phyloP scores from a whole-genome alignment of 2,888 invertebrate genomes.

The Andrena marginata region DNA sequence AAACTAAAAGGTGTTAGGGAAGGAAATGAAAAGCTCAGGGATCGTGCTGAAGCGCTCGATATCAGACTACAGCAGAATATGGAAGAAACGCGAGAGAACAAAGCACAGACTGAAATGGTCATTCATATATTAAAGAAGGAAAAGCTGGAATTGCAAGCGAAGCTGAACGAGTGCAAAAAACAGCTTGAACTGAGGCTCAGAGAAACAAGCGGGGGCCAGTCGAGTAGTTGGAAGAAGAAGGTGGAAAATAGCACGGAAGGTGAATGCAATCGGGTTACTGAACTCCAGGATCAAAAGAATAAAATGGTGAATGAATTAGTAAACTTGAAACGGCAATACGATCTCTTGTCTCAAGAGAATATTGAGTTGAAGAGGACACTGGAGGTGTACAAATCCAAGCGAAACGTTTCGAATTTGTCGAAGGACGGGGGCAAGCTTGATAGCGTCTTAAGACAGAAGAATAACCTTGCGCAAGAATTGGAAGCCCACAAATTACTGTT shows the following conservation, averaged over 20 bases:
- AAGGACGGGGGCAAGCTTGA: constrained; percentile 71
- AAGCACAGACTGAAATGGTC: constrained; percentile 32
- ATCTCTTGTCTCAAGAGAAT: constrained; percentile 68
- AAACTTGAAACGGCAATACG: constrained; percentile 65
- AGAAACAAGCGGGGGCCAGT: constrained; percentile 64
- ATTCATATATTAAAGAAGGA: constrained; percentile 59
- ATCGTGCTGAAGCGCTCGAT: background rate
- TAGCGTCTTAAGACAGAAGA: constrained; percentile 69
- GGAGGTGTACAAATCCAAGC: constrained; percentile 60
- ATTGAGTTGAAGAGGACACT: constrained; percentile 66
- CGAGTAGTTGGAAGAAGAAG: constrained; percentile 75
- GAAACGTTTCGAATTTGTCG: constrained; percentile 46
- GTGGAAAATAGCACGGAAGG: constrained; percentile 80
- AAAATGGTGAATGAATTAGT: constrained; percentile 70
- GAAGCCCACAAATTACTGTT: constrained; percentile 83
- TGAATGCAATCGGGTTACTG: constrained; percentile 77
- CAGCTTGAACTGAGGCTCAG: constrained; percentile 52
- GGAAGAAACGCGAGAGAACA: constrained; percentile 2
- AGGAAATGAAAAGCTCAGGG: constrained; percentile 56
- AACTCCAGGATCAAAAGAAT: constrained; percentile 75
- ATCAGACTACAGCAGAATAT: constrained; percentile 12
- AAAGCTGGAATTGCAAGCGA: constrained; percentile 62
- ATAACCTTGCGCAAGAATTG: constrained; percentile 82
- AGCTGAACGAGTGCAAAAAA: constrained; percentile 63
- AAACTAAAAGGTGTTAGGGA: constrained; percentile 81